Evolutionary conservation across 2,113 vertebrate genomes (phyloP).

Genomic region (Lutjanus erythropterus): DNA sequence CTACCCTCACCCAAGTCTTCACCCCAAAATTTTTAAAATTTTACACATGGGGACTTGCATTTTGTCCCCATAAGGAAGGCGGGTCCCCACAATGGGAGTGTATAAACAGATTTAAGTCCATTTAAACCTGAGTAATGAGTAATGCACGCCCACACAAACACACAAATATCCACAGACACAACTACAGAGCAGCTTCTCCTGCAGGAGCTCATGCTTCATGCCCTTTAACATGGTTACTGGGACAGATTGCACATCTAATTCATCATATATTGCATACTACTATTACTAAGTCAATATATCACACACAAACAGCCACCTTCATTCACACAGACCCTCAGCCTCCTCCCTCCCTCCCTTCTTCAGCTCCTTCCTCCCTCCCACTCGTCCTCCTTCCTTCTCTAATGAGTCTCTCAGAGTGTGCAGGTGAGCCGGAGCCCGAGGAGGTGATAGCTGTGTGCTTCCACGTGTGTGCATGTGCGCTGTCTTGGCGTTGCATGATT

Average conservation of each 20-base stretch:
- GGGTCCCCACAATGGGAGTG: no score
- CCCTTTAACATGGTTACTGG: constrained; percentile 50
- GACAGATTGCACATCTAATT: constrained; percentile 31
- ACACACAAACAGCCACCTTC: not conserved
- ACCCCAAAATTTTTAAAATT: no score
- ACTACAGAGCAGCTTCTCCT: constrained; percentile 27
- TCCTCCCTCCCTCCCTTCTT: constrained; percentile 24
- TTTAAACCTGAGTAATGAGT: no score
- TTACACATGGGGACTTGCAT: no score
- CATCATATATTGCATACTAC: constrained; percentile 9
- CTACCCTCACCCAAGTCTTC: no score
- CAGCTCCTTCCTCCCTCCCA: not conserved
- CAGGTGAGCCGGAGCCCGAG: constrained; percentile 69
- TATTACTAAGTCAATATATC: not conserved
- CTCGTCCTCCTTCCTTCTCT: constrained; percentile 46
- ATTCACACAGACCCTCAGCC: constrained; percentile 13
- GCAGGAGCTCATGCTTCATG: constrained; percentile 18
- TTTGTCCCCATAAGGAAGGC: no score
- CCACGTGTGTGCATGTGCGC: constrained; percentile 14
- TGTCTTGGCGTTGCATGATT: constrained; percentile 28
- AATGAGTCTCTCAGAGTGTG: constrained; percentile 59
- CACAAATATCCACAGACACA: constrained; percentile 17
- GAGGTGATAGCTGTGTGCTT: constrained; percentile 17
- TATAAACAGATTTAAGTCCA: no score
- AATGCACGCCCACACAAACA: constrained; percentile 16